Base-by-base conservation (phyloP, 2,113 vertebrate genomes). In the Ophiodon elongatus region DNA sequence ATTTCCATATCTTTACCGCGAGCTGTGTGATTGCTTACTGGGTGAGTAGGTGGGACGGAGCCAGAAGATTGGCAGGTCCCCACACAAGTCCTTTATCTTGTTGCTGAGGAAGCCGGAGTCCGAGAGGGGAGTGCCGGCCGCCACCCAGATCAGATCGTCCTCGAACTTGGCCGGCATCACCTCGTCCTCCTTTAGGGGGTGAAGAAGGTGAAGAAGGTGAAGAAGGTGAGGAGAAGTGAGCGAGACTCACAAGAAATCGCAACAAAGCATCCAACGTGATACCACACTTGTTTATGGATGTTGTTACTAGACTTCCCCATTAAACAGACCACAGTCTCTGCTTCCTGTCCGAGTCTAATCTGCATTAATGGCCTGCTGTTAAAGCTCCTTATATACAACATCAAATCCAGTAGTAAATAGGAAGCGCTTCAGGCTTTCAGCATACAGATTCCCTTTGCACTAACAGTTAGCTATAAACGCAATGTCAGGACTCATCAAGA, bases 131-230 rank as follows among this genome's bases (percentile, higher is more conserved):
- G 95, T 85, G 0, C 95, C 96, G 69, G 95, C 93, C 76, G 97
- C 96, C 89, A 98, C 96, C 97, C 96, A 97, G 89, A 98, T 96
- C 77, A 98, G 96, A 76, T 97, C 96, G 57, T 98, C 96, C 43
- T 97, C 98, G 79, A 97, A 97, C 92, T 96, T 97, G 87, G 96
- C 96, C 4, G 97, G 97, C 94, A 98, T 97, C 91, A 97, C 96
- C 94, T 97, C 93, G 8, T 95, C 94, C 69, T 94, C 91, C 94
- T 95, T 45, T 15, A 23, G 43, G 29, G 25, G 37, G 33, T 0
- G 1, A 57, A 56, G 21, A 25, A 60, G 27, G 27, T 66, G 52
- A 74, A 62, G 62, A 21, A n/a, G 37, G 33, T 0, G 1, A 57
- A 56, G 21, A 25, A 60, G 27, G 27, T 66, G 52, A 74, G 65